Evolutionary conservation across 2,888 invertebrate species (phyloP).

Genomic region (Trachelus stipa): DNA sequence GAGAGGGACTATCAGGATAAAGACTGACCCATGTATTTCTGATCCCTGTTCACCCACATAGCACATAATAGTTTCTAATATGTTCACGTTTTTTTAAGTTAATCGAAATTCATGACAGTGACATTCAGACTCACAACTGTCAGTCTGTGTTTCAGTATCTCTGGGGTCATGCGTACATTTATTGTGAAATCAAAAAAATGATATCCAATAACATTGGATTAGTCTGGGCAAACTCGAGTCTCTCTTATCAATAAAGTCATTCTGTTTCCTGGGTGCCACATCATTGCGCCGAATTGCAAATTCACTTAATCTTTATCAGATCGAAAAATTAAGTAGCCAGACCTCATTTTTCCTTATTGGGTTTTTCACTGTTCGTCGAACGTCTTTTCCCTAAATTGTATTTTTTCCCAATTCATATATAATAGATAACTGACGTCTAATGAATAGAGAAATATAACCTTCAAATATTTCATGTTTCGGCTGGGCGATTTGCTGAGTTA

Average conservation of each 20-base stretch:
- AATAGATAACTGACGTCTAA: no score
- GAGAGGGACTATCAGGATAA: not conserved
- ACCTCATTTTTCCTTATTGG: no score
- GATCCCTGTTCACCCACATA: slow-evolving; percentile 5
- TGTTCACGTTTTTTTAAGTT: no score
- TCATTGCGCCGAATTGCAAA: no score
- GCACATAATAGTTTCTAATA: slow-evolving; percentile 11
- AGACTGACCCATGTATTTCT: slow-evolving; percentile 6
- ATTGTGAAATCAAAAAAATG: not conserved
- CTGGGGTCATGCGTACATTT: not conserved
- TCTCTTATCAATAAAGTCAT: not conserved
- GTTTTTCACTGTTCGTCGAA: no score
- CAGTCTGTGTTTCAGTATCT: not conserved
- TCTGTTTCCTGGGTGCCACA: not conserved
- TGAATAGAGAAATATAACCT: no score
- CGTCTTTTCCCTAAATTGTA: no score
- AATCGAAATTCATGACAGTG: not conserved
- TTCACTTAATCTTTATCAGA: no score
- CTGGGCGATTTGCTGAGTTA: no score
- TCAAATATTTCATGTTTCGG: no score
- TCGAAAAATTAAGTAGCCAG: no score
- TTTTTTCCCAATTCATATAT: no score
- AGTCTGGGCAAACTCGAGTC: not conserved
- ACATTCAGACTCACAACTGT: not conserved
- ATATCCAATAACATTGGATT: not conserved